Conservation (phyloP, 1,140 invertebrate species). For the Zaprionus camerounensis region DNA sequence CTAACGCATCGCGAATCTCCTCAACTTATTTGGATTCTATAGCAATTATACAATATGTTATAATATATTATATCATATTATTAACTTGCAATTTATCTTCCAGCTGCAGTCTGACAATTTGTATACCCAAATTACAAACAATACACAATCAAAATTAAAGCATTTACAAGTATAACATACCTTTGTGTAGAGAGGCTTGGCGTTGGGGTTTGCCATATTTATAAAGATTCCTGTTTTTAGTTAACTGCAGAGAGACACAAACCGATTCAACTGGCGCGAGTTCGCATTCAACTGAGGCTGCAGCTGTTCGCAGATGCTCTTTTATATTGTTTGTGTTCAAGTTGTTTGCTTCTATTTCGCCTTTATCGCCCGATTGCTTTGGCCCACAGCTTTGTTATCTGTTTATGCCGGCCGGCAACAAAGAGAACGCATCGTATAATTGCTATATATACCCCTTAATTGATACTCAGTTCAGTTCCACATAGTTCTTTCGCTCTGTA, state of each 20-base stretch:
- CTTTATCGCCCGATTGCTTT: constrained; percentile 43
- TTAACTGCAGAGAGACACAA: background rate
- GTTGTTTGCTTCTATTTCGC: constrained; percentile 36
- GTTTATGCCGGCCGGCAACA: constrained; percentile 39
- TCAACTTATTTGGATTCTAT: background rate
- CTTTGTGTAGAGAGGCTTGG: constrained; percentile 77
- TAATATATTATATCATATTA: background rate
- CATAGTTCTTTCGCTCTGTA: background rate
- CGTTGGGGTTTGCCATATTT: constrained; percentile 78
- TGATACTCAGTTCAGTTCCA: background rate
- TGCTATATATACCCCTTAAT: background rate
- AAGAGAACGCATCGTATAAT: background rate
- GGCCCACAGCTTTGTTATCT: constrained; percentile 12
- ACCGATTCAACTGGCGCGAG: constrained; percentile 18
- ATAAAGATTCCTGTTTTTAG: background rate
- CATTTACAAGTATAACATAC: constrained; percentile 43
- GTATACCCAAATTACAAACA: background rate
- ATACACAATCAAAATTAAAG: background rate
- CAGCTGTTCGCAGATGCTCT: constrained; percentile 25
- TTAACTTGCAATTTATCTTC: too few species aligned
- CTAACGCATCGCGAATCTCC: background rate
- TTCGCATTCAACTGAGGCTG: constrained; percentile 55
- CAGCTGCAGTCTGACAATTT: too few species aligned
- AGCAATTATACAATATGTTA: background rate
- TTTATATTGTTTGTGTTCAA: constrained; percentile 53